phyloP scores from a whole-genome alignment of 2,113 vertebrate species.

The Daboia siamensis region DNA sequence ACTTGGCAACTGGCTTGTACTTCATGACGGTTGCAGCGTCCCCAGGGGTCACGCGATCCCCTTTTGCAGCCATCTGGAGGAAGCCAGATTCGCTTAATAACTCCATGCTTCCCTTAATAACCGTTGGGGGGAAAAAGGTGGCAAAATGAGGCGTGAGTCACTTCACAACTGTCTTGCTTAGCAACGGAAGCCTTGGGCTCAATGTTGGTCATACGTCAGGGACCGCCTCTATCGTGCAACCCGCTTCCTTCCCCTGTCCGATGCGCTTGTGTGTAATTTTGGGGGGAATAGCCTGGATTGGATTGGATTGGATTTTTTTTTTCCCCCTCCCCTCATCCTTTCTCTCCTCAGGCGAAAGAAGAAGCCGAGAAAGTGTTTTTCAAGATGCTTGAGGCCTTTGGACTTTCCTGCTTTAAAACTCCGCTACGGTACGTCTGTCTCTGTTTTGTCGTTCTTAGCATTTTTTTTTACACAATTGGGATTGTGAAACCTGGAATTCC shows the following conservation, averaged over 20 bases:
- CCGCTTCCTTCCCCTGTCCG: background rate
- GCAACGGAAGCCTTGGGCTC: background rate
- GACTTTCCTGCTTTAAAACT: constrained; percentile 76
- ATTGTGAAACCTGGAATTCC: no score
- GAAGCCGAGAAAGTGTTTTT: constrained; percentile 81
- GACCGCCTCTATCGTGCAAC: background rate
- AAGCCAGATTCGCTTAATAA: background rate
- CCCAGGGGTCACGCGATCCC: no score
- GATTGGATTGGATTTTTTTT: background rate
- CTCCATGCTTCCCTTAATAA: background rate
- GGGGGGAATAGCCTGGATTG: background rate
- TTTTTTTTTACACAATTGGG: no score
- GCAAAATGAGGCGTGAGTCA: background rate
- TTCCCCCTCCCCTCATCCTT: background rate
- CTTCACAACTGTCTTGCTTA: background rate
- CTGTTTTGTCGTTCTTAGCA: no score
- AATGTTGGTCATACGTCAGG: background rate
- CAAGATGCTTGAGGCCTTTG: constrained; percentile 70
- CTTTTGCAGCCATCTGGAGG: background rate
- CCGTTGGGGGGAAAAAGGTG: background rate
- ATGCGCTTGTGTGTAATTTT: background rate
- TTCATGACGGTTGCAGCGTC: background rate
- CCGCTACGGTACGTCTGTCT: constrained; percentile 73
- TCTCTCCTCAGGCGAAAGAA: constrained; percentile 80
- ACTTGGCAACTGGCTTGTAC: background rate